Base-by-base conservation (phyloP, 2,797 vertebrate species). In the Rhadinocentrus ornatus region DNA sequence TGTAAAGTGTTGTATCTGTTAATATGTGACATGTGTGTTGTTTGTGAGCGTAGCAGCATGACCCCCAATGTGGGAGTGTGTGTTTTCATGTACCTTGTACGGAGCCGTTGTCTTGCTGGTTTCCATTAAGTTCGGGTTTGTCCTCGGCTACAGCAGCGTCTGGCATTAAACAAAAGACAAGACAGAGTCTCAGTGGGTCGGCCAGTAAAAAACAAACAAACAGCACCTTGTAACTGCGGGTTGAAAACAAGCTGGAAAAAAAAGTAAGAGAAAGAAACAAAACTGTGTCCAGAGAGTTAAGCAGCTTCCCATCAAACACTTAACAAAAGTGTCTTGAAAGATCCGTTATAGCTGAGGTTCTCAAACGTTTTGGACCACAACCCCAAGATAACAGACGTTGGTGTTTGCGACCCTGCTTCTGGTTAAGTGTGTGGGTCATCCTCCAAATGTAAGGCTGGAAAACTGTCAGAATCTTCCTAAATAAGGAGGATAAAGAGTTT, bases 51-150 rank as follows among this genome's bases (percentile, higher is more conserved):
- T 69, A 44, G 65, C 62, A 63, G 77, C 71, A 31, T 71, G 78
- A 72, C 22, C 74, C 41, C 56, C 55, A 27, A 46, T 66, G 59
- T 54, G 44, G 50, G 54, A 52, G 54, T 70, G 73, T 67, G 62
- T 58, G 64, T 48, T n/a, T 62, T 18, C 24, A 24, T 29, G 71
- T 85, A 97, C 97, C 97, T 97, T 96, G 96, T 92, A 96, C 94
- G 81, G 95, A 88, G 68, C 93, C 89, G 74, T 93, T 96, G 90
- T 97, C 96, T 82, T 96, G 95, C 81, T 94, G 94, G 85, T 93
- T 96, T 72, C 95, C 96, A 61, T 94, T 96, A 92, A 95, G 92
- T 88, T 96, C 96, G 81, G 93, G 90, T 92, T 96, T 96, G 91
- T 96, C 95, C 24, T 97, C 96, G 75, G 94, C 94, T 86, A 92